A percentile compares a stretch with the other conserved stretches of the same genome.
Conservation (phyloP, 2,888 invertebrate genomes). For the Drosophila formosana region DNA sequence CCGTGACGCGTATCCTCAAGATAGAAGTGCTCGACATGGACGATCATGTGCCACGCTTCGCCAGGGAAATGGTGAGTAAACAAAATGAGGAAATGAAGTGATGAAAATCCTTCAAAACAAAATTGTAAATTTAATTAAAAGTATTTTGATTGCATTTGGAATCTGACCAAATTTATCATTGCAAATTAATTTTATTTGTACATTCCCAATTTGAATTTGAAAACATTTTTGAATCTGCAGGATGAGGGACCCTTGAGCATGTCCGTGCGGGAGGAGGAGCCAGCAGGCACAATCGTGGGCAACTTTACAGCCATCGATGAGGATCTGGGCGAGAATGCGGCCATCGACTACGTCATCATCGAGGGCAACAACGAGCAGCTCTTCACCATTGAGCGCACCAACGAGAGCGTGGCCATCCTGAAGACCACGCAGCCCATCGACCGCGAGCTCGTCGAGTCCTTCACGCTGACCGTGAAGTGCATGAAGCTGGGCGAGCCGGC, state of each 20-base stretch:
- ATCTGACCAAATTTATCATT: too few relatives aligned
- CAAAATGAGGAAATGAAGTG: background rate
- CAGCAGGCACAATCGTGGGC: slow-evolving; percentile 89
- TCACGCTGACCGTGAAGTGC: slow-evolving; percentile 89
- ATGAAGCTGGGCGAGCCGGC: slow-evolving; percentile 87
- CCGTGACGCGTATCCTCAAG: slow-evolving; percentile 89
- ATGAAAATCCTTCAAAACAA: too few relatives aligned
- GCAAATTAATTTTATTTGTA: too few relatives aligned
- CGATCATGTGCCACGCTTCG: slow-evolving; percentile 91
- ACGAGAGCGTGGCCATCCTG: slow-evolving; percentile 88
- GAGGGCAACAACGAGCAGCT: slow-evolving; percentile 90
- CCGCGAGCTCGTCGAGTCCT: slow-evolving; percentile 87
- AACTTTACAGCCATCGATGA: slow-evolving; percentile 90
- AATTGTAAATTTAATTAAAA: too few relatives aligned
- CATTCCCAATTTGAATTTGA: too few relatives aligned
- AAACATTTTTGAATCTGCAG: slow-evolving; percentile 80
- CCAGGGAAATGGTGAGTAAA: slow-evolving; percentile 87
- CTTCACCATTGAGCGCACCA: slow-evolving; percentile 88
- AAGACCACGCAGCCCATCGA: slow-evolving; percentile 88
- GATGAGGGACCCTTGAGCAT: slow-evolving; percentile 89
- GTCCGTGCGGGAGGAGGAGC: slow-evolving; percentile 89
- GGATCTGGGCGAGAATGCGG: slow-evolving; percentile 91
- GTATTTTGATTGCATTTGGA: too few relatives aligned
- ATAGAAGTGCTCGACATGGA: slow-evolving; percentile 91
- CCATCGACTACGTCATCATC: slow-evolving; percentile 90